Conservation (phyloP, 1,140 invertebrate genomes). For the Sminthurinus signatus region DNA sequence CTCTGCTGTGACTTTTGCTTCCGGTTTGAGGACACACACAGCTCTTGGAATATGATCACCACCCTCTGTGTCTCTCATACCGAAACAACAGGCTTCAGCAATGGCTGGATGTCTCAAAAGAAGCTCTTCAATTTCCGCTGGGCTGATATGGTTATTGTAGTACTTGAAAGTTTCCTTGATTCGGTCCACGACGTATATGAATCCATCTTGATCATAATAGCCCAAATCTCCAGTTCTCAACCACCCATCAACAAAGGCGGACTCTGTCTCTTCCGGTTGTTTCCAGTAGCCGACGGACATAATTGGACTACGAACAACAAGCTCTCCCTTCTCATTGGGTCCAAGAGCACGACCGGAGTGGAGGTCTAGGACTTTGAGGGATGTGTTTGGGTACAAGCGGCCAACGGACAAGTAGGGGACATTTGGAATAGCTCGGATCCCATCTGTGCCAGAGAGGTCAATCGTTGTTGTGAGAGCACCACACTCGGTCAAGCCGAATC, state of each 20-base stretch:
- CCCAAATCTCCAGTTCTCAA: constrained; percentile 42
- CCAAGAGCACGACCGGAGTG: constrained; percentile 24
- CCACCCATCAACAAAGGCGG: constrained; percentile 32
- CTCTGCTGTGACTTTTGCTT: not conserved
- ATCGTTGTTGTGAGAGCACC: constrained; percentile 32
- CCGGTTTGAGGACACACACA: not conserved
- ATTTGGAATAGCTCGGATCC: constrained; percentile 21
- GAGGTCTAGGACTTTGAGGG: constrained; percentile 27
- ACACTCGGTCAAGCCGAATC: constrained; percentile 37
- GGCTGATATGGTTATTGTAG: constrained; percentile 14
- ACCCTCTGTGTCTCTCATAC: constrained; percentile 9
- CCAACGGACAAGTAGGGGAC: constrained; percentile 25
- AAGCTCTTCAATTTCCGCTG: constrained; percentile 30
- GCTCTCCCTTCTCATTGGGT: constrained; percentile 27
- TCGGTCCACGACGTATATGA: constrained; percentile 42
- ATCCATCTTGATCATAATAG: constrained; percentile 41
- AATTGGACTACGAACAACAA: constrained; percentile 25
- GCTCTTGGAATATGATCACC: constrained; percentile 12
- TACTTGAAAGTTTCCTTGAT: constrained; percentile 34
- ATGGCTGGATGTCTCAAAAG: constrained; percentile 21
- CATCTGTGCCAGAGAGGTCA: constrained; percentile 25
- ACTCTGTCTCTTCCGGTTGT: constrained; percentile 12
- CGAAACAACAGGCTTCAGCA: constrained; percentile 15
- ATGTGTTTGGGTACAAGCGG: constrained; percentile 30
- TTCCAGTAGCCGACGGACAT: constrained; percentile 31